These are phyloP conservation scores for Pandemis corylana DNA, from an alignment of 2,888 invertebrate species.

Conservation along the genomic window DNA sequence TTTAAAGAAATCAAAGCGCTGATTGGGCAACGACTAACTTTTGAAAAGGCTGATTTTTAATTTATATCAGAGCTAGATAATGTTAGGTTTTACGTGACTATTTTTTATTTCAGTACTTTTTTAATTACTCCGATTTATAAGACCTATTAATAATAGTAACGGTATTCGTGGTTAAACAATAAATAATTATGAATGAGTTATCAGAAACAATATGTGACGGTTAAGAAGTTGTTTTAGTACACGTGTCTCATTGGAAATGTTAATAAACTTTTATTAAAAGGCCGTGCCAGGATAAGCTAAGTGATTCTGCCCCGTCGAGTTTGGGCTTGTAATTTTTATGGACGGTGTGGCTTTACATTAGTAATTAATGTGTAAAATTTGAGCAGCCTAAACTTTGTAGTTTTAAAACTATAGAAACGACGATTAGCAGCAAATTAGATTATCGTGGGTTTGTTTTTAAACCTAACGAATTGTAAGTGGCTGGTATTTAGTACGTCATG, in stretches of 20 bases:
- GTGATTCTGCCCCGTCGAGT: too few relatives aligned
- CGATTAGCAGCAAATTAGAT: too few relatives aligned
- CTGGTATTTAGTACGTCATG: too few relatives aligned
- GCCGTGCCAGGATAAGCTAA: too few relatives aligned
- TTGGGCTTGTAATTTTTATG: too few relatives aligned
- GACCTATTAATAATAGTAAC: not conserved
- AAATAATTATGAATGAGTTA: not conserved
- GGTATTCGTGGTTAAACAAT: constrained; percentile 4
- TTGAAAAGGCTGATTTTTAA: not conserved
- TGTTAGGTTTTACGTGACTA: not conserved
- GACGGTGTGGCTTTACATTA: too few relatives aligned
- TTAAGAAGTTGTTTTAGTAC: not conserved
- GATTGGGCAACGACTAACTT: not conserved
- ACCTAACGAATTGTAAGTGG: too few relatives aligned
- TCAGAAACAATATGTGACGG: not conserved
- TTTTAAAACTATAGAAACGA: too few relatives aligned
- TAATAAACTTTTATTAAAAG: too few relatives aligned
- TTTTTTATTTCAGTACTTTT: not conserved
- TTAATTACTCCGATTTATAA: not conserved
- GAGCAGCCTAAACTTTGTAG: too few relatives aligned
- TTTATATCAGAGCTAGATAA: not conserved
- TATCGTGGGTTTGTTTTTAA: too few relatives aligned
- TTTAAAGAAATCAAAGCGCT: not conserved
- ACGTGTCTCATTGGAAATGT: not conserved
- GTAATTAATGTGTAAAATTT: too few relatives aligned